Base-by-base conservation (phyloP, 2,888 invertebrate genomes). In the Cataglyphis rosenhaueri region DNA sequence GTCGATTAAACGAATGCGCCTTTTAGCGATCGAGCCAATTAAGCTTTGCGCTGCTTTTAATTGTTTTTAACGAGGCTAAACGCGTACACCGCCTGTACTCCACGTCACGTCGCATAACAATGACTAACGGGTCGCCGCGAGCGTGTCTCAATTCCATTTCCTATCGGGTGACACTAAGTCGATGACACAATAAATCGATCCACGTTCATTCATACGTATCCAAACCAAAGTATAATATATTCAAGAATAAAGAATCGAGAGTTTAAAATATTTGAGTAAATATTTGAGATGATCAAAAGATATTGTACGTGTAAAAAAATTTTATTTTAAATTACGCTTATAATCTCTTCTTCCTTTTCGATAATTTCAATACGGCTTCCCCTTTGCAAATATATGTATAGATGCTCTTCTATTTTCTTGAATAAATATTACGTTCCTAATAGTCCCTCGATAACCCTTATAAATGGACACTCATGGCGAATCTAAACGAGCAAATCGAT, bases 11-110 rank as follows among this genome's bases (percentile, higher is more conserved):
- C 48, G 48, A 48, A 48, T 48, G n/a, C 48, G 48, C 18, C 48
- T 48, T 18, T 57, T 4, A 41, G 44, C 21, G 41, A 41, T 70
- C 71, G 66, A 68, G 84, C 84, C 92, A 92, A 92, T 92, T 92
- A 92, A 92, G 88, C 86, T 87, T 87, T 84, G 83, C 84, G 87
- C 91, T 87, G 89, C 87, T 91, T 92, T 92, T 91, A 92, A 92
- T 92, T 92, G 92, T 92, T 88, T 85, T 87, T 91, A 92, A 92
- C 89, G 89, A 91, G 87, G 84, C 87, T 88, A 84, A 87, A 84
- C 87, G 76, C 81, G 84, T 68, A 74, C 73, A 84, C 75, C 75
- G 81, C 59, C 65, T 62, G 84, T 83, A 84, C 83, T 85, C 79
- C 81, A 81, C 87, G 88, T 87, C 83, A 86, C 84, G 87, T 88